Evolutionary conservation across 2,888 invertebrate species (phyloP), one percentile per base, ranked within the genome.

Genomic region (Xanthorhoe spadicearia): DNA sequence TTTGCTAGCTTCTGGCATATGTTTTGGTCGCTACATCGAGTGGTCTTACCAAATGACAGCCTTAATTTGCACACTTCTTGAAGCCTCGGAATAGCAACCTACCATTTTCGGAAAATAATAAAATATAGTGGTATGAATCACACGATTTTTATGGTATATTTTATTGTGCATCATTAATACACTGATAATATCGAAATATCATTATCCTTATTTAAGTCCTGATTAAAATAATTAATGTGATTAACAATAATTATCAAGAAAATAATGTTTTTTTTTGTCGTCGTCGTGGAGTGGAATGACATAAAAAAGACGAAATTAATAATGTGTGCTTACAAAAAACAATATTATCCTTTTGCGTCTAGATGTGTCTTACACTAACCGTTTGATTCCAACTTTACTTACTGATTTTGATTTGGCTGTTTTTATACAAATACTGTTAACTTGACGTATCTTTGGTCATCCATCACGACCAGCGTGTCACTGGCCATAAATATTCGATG

Each of bases 71-170:
- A 54, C 64, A 55, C 35, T 56, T 56, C 61, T 66, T 61, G 48
- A 35, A 38, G 8, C 49, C 13, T 48, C 64, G 54, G 43, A 23
- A 58, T 53, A 50, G 46, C 60, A 58, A 53, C 38, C 46, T 62
- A 43, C 69, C 66, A 64, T 69, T 58, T 66, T 48, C 15, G 72
- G 75, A 69, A 54, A 56, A 72, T 70, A 74, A 78, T 77, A 72
- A 74, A 72, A 74, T 56, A 74, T 73, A 67, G 63, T 61, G 61
- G 59, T 69, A 74, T 67, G 69, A 72, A 71, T 74, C 65, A 53
- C 59, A 67, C 51, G 51, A 51, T 51, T 19, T 56, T 55, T 59
- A 35, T 8, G 35, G 49, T 55, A 59, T 64, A 54, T 61, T 61
- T 59, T 66, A 66, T 54, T 51, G n/a, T 54, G 15, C 58, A 49